phyloP scores from a whole-genome alignment of 2,888 invertebrate genomes.

The Caenorhabditis afra region DNA sequence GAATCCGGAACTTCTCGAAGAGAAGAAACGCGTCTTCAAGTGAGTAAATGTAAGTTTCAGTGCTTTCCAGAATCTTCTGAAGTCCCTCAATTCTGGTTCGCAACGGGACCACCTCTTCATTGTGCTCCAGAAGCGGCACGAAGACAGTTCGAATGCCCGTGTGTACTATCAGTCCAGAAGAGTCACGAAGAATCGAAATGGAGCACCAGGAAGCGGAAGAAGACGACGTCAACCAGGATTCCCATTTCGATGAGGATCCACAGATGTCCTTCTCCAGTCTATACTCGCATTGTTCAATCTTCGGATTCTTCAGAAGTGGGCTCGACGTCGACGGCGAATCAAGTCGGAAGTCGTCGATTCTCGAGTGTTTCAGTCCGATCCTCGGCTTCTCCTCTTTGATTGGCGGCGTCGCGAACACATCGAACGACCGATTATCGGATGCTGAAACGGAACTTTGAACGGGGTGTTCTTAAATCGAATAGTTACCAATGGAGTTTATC shows the following conservation, averaged over 20 bases:
- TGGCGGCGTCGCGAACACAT: slow-evolving; percentile 50
- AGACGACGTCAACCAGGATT: slow-evolving; percentile 20
- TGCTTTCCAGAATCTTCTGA: too few relatives aligned
- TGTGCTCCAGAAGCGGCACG: slow-evolving; percentile 15
- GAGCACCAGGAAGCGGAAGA: slow-evolving; percentile 2
- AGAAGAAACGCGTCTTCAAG: slow-evolving; percentile 10
- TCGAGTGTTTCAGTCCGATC: slow-evolving; percentile 20
- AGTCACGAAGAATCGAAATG: background rate
- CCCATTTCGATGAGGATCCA: background rate
- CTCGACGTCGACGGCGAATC: slow-evolving; percentile 27
- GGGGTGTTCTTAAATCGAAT: background rate
- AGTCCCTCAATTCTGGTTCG: slow-evolving; percentile 22
- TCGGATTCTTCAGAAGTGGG: slow-evolving; percentile 36
- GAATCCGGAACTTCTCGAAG: slow-evolving; percentile 19
- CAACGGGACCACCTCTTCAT: slow-evolving; percentile 10
- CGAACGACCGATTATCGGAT: slow-evolving; percentile 41
- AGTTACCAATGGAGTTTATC: too few relatives aligned
- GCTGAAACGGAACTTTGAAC: slow-evolving; percentile 9
- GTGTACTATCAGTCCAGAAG: slow-evolving; percentile 14
- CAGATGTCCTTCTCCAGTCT: slow-evolving; percentile 30
- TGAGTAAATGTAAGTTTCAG: too few relatives aligned
- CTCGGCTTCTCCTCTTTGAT: slow-evolving; percentile 11
- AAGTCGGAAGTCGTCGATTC: slow-evolving; percentile 13
- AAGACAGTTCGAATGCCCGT: slow-evolving; percentile 14
- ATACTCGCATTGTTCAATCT: slow-evolving; percentile 18